A percentile compares a stretch with the other conserved stretches of the same genome.
Conservation (phyloP, 2,888 invertebrate genomes). For the Oscheius onirici region DNA sequence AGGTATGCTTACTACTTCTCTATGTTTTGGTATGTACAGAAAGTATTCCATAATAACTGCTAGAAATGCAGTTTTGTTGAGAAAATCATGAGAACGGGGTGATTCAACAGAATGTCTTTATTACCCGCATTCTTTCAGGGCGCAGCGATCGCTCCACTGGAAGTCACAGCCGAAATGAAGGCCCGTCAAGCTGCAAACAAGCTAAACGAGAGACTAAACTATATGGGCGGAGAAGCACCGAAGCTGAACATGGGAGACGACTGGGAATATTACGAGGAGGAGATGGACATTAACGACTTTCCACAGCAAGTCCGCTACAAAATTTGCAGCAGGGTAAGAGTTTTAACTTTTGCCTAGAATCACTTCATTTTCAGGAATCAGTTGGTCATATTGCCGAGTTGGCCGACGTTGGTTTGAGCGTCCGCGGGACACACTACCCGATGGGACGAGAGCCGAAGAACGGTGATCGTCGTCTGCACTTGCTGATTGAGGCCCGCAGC, state of each 20-base stretch:
- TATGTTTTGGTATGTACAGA: too few relatives aligned
- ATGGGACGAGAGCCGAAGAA: constrained; percentile 79
- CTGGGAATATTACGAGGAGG: constrained; percentile 89
- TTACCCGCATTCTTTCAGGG: constrained; percentile 26
- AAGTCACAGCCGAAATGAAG: constrained; percentile 83
- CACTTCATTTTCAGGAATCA: constrained; percentile 81
- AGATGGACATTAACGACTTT: constrained; percentile 99
- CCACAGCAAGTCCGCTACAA: constrained; percentile 98
- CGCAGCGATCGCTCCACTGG: constrained; percentile 37
- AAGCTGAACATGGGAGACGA: constrained; percentile 75
- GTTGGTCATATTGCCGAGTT: constrained; percentile 97
- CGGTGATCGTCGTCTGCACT: constrained; percentile 42
- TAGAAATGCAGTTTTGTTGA: too few relatives aligned
- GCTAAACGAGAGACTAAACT: constrained; percentile 93
- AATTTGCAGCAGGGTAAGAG: constrained; percentile 79
- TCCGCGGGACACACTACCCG: constrained; percentile 92
- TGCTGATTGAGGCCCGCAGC: constrained; percentile 80
- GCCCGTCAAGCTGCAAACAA: constrained; percentile 97
- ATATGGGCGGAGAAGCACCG: constrained; percentile 77
- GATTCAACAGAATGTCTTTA: too few relatives aligned
- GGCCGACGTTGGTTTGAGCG: constrained; percentile 97
- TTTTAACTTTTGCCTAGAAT: neutral
- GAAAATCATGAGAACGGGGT: too few relatives aligned
- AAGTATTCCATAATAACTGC: too few relatives aligned
- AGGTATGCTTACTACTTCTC: constrained; percentile 71